Conservation (phyloP, 2,888 invertebrate genomes). For the Willowsia nigromaculata region DNA sequence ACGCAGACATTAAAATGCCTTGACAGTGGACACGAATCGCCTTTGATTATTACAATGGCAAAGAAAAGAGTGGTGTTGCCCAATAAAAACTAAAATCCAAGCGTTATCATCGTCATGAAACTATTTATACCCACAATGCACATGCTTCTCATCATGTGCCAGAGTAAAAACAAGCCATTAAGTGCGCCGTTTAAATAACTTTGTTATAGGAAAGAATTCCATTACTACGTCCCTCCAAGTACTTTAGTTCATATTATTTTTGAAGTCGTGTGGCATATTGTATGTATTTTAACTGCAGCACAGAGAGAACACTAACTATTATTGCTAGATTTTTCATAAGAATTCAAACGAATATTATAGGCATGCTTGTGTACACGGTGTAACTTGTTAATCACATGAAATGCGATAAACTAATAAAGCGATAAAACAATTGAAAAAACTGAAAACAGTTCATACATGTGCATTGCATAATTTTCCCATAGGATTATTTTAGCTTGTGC, state of each 20-base stretch:
- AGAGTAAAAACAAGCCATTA: background rate
- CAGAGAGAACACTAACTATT: too few species aligned
- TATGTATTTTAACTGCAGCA: too few species aligned
- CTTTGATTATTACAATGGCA: background rate
- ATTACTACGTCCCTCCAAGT: background rate
- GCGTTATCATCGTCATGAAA: background rate
- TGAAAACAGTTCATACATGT: too few species aligned
- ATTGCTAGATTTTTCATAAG: too few species aligned
- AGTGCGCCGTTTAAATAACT: background rate
- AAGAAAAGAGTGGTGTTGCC: background rate
- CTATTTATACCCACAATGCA: background rate
- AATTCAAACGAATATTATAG: background rate
- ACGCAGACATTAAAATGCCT: background rate
- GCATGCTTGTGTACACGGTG: background rate
- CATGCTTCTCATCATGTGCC: background rate
- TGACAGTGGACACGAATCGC: slow-evolving; percentile 44
- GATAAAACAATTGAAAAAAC: background rate
- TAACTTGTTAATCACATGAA: background rate
- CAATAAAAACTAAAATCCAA: background rate
- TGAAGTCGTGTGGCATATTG: too few species aligned
- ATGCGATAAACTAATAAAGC: background rate
- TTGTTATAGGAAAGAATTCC: background rate
- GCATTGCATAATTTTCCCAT: slow-evolving; percentile 41
- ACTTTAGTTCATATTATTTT: background rate
- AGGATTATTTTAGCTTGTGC: background rate